Evolutionary conservation across 2,113 vertebrate species (phyloP), one percentile per base, ranked within the genome.

Genomic region (Chitala chitala): DNA sequence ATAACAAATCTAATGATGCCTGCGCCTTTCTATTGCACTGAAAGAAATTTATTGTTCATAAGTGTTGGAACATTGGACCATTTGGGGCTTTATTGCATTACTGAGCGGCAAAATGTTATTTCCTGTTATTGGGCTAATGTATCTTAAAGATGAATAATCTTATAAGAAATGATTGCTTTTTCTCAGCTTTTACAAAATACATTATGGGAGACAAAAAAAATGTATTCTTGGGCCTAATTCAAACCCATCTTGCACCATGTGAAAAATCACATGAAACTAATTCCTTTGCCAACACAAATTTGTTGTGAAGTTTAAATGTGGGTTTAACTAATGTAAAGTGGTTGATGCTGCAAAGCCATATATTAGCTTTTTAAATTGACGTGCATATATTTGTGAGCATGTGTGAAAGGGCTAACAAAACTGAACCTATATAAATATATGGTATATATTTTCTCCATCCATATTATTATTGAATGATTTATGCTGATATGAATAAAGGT

Each of bases 101-200:
- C 88, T 84, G 82, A 82, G 82, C 88, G 87, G 82, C 89, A 88
- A 82, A 90, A 90, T 88, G 84, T 92, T 89, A 93, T 91, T 94
- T 94, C 91, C 91, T 93, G 90, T 92, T 90, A 90, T 91, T 90
- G 92, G 88, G 90, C 91, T 94, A 92, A 93, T 93, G 93, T 91
- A 92, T 92, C 90, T 90, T 92, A 93, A 95, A 92, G 91, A 93
- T 90, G 84, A 86, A 84, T 94, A 94, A 94, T 94, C 92, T 91
- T 92, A 93, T 94, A 88, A 58, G 69, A 79, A 81, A 87, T 91
- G n/a, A 90, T 91, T 92, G 92, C 87, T 87, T 86, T 89, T 90
- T 86, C 87, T 83, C 74, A 75, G 84, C 88, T 90, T 88, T 91
- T 87, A 90, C 86, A 83, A 87, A 89, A 87, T 83, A 81, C 82